phyloP scores from a whole-genome alignment of 2,797 vertebrate genomes.

The Harpagifer antarcticus region DNA sequence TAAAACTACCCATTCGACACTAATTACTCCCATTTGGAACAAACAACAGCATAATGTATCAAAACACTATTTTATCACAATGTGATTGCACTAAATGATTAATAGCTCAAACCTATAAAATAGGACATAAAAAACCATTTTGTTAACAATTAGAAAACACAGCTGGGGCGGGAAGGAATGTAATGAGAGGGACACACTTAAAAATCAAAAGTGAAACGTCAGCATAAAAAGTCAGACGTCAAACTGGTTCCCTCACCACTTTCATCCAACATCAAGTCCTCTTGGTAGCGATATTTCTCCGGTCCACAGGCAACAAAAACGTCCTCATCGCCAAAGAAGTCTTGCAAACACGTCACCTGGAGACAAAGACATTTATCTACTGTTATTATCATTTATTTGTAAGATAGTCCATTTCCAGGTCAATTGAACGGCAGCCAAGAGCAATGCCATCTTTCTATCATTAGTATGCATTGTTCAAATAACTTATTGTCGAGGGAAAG shows the following conservation, averaged over 20 bases:
- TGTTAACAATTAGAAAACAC: not conserved
- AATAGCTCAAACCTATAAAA: not conserved
- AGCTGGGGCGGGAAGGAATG: not conserved
- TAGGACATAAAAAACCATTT: not conserved
- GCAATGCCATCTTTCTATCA: not conserved
- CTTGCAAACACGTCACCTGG: conserved; percentile 94
- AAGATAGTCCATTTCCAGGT: not conserved
- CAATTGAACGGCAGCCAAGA: not conserved
- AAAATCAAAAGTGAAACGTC: conserved; percentile 23
- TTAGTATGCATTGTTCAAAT: conserved; percentile 1
- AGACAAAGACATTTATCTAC: conserved; percentile 19
- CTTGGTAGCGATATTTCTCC: conserved; percentile 96
- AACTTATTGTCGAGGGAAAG: too few species aligned
- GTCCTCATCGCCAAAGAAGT: conserved; percentile 97
- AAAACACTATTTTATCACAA: not conserved
- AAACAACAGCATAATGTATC: not conserved
- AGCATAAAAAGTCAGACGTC: conserved; percentile 34
- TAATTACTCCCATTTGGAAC: not conserved
- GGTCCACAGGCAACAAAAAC: conserved; percentile 97
- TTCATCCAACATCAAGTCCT: conserved; percentile 96
- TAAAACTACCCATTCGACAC: not conserved
- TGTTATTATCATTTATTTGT: not conserved
- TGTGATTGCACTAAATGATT: not conserved
- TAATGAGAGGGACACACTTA: conserved; percentile 8
- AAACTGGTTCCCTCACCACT: conserved; percentile 85